A percentile compares a stretch with the other conserved stretches of the same genome.
phyloP scores from a whole-genome alignment of 2,888 invertebrate species.

The Hoplodrina blanda region DNA sequence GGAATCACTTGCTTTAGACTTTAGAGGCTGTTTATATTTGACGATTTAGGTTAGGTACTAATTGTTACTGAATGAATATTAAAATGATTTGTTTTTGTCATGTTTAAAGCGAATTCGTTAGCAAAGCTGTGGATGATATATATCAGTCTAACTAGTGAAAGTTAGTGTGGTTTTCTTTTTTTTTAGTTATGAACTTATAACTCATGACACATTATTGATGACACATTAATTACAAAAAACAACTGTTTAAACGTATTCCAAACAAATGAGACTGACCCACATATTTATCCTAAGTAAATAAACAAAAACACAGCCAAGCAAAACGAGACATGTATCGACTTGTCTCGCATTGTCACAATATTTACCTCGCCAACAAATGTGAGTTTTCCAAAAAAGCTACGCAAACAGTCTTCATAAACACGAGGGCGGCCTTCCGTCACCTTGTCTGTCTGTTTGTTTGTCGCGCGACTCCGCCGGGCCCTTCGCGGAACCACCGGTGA shows the following conservation, averaged over 20 bases:
- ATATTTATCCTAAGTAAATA: conserved; percentile 29
- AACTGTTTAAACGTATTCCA: not conserved
- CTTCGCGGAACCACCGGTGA: conserved; percentile 56
- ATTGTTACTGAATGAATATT: not conserved
- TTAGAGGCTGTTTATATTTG: conserved; percentile 14
- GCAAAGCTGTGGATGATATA: too few relatives aligned
- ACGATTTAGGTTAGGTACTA: not conserved
- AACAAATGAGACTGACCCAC: conserved; percentile 17
- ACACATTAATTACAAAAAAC: not conserved
- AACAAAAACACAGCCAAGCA: conserved; percentile 7
- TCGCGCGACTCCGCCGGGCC: conserved; percentile 33
- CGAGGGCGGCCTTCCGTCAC: conserved; percentile 68
- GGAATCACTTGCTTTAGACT: conserved; percentile 16
- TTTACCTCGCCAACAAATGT: conserved; percentile 65
- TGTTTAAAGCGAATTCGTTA: not conserved
- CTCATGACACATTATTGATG: too few relatives aligned
- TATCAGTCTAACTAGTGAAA: too few relatives aligned
- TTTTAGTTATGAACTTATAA: not conserved
- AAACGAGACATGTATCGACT: conserved; percentile 25
- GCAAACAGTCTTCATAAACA: conserved; percentile 67
- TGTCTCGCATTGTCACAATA: conserved; percentile 49
- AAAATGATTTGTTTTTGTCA: conserved; percentile 3
- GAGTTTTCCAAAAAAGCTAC: conserved; percentile 64
- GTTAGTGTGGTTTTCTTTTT: too few relatives aligned
- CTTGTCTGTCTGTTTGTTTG: conserved; percentile 75